Evolutionary conservation across 2,888 invertebrate genomes (phyloP), one percentile per base, ranked within the genome.

Genomic region (Conops quadrifasciatus): DNA sequence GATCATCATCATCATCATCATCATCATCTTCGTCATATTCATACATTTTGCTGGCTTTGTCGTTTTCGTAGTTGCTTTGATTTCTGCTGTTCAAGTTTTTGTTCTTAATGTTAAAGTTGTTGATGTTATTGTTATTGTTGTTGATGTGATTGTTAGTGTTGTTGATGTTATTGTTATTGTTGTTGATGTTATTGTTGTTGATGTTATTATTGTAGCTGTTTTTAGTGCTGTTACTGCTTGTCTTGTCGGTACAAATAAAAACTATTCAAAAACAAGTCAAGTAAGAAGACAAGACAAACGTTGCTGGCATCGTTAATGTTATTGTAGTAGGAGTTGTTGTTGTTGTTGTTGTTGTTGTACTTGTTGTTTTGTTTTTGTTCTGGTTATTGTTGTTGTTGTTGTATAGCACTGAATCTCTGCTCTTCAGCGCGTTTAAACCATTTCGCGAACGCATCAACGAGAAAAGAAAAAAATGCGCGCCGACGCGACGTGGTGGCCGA

Each of bases 41-140:
- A 62, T 62, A 5, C 19, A 4, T 3, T 21, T 43, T 9, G 1
- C 21, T 21, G 62, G 21, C 19, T 21, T 28, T 16, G 19, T 30
- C 28, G 26, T 36, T 43, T 16, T 49, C 15, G 51, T 64, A 49
- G 51, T 59, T 58, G 58, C 30, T 53, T 28, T 21, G 47, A 24
- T 49, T 15, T 56, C 15, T 49, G 49, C 19, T 13, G 7, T 21
- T 56, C 28, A 19, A n/a, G 21, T 16, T 15, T 9, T 26, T 51
- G 19, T 53, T 51, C n/a, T 47, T 63, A 2, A 59, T 71, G 47
- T 71, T 65, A n/a, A 19, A 51, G 36, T 67, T 30, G 68, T 60
- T 28, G 30, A 28, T 45, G 58, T n/a, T 26, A 19, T n/a, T 36
- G 21, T 16, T 15, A 11, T 26, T 51, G 19, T 53, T 51, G 26